Evolutionary conservation across 2,888 invertebrate species (phyloP).

Genomic region (Laspeyria flexula): DNA sequence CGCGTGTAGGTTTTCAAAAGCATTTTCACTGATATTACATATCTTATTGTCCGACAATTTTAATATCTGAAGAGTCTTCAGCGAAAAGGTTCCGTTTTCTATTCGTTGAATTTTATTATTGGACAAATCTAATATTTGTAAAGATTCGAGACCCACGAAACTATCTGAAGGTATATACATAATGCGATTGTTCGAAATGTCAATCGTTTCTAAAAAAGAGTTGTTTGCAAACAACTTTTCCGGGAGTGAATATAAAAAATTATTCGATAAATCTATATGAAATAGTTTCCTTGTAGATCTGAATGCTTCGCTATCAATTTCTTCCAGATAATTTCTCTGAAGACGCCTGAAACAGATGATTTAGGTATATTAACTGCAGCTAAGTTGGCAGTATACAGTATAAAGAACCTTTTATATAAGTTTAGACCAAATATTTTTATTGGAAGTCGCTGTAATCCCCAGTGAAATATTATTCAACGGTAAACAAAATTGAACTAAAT

Average conservation of each 20-base stretch:
- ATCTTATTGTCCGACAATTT: conserved; percentile 90
- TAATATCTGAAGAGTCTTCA: conserved; percentile 86
- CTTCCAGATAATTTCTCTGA: conserved; percentile 88
- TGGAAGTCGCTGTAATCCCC: background rate
- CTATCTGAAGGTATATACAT: conserved; percentile 84
- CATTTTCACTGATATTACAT: conserved; percentile 83
- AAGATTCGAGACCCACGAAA: conserved; percentile 84
- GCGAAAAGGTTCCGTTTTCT: conserved; percentile 85
- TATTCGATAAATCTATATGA: conserved; percentile 89
- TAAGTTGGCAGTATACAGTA: background rate
- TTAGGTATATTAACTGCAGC: conserved; percentile 2
- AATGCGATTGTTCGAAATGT: conserved; percentile 89
- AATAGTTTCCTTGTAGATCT: conserved; percentile 86
- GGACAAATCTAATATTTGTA: conserved; percentile 90
- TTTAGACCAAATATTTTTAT: background rate
- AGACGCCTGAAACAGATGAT: conserved; percentile 84
- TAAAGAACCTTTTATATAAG: background rate
- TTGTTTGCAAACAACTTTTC: conserved; percentile 86
- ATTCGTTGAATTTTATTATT: conserved; percentile 88
- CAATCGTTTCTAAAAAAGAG: conserved; percentile 86
- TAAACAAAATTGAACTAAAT: background rate
- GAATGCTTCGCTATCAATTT: conserved; percentile 86
- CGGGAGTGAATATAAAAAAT: conserved; percentile 86
- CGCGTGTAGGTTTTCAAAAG: conserved; percentile 82
- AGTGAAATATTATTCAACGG: background rate